Evolutionary conservation across 1,140 invertebrate genomes (phyloP), one percentile per base, ranked within the genome.

Genomic region (Pygmarrhopalites habei): DNA sequence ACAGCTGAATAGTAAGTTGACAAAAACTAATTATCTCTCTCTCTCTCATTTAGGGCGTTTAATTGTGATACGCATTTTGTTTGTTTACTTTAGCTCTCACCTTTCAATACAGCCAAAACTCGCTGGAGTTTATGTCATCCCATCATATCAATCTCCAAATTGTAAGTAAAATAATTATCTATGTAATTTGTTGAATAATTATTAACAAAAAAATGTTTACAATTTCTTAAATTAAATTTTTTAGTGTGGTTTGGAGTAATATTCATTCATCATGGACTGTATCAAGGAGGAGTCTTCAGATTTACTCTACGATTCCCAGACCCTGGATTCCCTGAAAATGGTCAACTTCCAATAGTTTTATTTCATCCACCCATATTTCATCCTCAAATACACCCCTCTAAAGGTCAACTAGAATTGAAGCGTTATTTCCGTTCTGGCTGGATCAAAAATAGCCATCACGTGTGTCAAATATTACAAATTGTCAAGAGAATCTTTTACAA

Each of bases 191-290:
- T 39, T n/a, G 23, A 59, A 46, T 52, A 49, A 57, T 60, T 51
- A 60, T 19, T 61, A 67, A 60, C n/a, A 29, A 44, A 5, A n/a
- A 65, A 61, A 2, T 4, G 14, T 21, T 15, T 41, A 2, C 61
- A 44, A 67, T 61, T 57, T 58, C 63, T 65, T n/a, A n/a, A n/a
- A n/a, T 73, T 75, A 72, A 69, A 71, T 67, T 64, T 82, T 82
- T 64, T 74, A 94, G 90, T 88, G 68, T 96, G 92, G 92, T 92
- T 88, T 81, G 93, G 92, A 65, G 87, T 95, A 17, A 82, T 95
- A 72, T 96, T 95, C 80, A 83, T 95, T 60, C 82, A 90, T 70
- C 83, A 87, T 75, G 92, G 92, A 23, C 78, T 85, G 58, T 97
- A 95, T 77, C 83, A 87, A 79, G 88, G 89, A 63, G 91, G 87